phyloP scores from a whole-genome alignment of 2,113 vertebrate species.

The Glareola pratincola region DNA sequence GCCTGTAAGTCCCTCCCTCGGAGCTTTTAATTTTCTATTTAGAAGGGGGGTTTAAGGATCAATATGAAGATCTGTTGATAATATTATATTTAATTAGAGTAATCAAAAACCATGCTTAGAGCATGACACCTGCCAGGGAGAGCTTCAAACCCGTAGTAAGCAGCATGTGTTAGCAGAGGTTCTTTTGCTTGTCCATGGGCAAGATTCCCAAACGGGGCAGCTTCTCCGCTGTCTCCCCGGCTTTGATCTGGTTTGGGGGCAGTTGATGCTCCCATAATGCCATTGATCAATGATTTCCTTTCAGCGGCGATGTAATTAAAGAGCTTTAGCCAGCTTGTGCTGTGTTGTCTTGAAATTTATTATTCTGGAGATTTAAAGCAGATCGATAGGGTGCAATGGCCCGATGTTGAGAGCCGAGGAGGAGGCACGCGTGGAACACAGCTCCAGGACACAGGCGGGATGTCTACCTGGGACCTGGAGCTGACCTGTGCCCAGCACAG shows the following conservation, averaged over 20 bases:
- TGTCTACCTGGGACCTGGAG: conserved; percentile 67
- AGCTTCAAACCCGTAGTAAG: conserved; percentile 60
- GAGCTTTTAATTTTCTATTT: conserved; percentile 71
- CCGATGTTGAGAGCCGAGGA: conserved; percentile 43
- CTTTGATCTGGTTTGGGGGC: conserved; percentile 86
- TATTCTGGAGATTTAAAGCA: conserved; percentile 78
- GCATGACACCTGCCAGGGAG: conserved; percentile 76
- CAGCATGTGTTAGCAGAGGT: conserved; percentile 58
- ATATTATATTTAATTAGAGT: conserved; percentile 82
- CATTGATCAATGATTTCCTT: conserved; percentile 91
- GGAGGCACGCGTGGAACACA: not conserved
- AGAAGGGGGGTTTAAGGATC: conserved; percentile 68
- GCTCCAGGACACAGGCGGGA: conserved; percentile 64
- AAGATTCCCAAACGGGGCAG: conserved; percentile 73
- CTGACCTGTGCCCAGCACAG: conserved; percentile 56
- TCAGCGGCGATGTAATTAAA: conserved; percentile 91
- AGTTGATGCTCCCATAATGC: conserved; percentile 87
- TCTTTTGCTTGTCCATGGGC: conserved; percentile 60
- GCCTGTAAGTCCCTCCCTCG: conserved; percentile 33
- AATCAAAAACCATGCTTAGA: conserved; percentile 77
- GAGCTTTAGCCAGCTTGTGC: conserved; percentile 77
- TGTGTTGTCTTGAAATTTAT: conserved; percentile 80
- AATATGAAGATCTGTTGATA: conserved; percentile 78
- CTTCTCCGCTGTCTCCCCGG: conserved; percentile 79
- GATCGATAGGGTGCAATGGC: conserved; percentile 83